Conservation (phyloP, 2,797 vertebrate genomes). For the Taeniopygia guttata region DNA sequence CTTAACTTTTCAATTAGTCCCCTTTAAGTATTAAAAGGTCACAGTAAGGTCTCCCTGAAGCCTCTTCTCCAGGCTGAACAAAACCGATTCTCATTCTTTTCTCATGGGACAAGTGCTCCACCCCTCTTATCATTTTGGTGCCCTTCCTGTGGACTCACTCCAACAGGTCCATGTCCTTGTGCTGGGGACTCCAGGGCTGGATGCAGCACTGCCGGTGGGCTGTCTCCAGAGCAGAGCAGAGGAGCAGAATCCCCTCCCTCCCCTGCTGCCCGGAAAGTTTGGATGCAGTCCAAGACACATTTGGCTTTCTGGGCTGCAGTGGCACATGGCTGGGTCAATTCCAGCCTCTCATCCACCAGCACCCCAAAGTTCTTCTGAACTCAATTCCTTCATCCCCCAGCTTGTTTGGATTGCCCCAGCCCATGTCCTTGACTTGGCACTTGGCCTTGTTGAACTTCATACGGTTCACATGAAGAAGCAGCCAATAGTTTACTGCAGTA, state of each 20-base stretch:
- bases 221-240: neutral
- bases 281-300: accelerated
- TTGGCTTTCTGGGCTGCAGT: neutral
- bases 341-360: neutral
- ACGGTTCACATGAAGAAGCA: neutral
- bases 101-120: neutral
- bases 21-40: neutral
- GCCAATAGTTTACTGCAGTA: neutral
- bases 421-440: neutral
- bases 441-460: neutral
- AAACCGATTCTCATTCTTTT: neutral
- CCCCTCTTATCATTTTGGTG: neutral
- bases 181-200: too few species aligned
- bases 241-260: neutral
- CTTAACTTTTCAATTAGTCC: neutral
- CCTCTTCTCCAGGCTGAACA: neutral
- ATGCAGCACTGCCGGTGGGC: too few species aligned
- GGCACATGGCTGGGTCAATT: accelerated
- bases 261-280: accelerated
- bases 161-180: accelerated
- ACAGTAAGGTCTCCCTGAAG: neutral
- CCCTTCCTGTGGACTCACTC: accelerated
- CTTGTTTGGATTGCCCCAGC: accelerated
- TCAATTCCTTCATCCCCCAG: neutral
- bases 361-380: neutral